A percentile compares a stretch with the other conserved stretches of the same genome.
Conservation (phyloP, 1,140 invertebrate species). For the Bombyx mandarina region DNA sequence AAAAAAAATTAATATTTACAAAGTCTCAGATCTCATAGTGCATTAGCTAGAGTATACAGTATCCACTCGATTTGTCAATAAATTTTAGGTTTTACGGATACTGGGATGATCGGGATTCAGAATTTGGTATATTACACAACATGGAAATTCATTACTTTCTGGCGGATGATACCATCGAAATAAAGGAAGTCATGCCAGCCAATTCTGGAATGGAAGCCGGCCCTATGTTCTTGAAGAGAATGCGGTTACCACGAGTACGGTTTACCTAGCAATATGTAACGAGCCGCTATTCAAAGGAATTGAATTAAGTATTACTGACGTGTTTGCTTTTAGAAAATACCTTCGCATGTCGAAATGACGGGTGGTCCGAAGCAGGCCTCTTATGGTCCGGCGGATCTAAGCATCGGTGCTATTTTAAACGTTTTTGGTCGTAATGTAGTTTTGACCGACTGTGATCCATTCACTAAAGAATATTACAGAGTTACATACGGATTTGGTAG, state of each 20-base stretch:
- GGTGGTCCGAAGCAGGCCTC: constrained; percentile 39
- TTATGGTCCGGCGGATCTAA: constrained; percentile 75
- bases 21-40: too few species aligned
- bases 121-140: constrained; percentile 81
- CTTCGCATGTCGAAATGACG: constrained; percentile 49
- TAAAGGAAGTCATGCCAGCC: constrained; percentile 80
- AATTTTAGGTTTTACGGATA: constrained; percentile 83
- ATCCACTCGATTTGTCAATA: too few species aligned
- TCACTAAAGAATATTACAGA: constrained; percentile 90
- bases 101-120: constrained; percentile 88
- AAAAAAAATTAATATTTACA: too few species aligned
- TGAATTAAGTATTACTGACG: background rate
- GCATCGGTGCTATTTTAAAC: constrained; percentile 84
- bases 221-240: constrained; percentile 80
- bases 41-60: too few species aligned
- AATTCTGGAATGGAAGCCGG: constrained; percentile 81
- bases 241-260: constrained; percentile 83
- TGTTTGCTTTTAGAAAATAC: constrained; percentile 42
- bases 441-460: constrained; percentile 87
- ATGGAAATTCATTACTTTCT: constrained; percentile 87
- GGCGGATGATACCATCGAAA: constrained; percentile 90
- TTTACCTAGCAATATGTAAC: background rate
- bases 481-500: constrained; percentile 71
- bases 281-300: background rate
- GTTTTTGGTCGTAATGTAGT: constrained; percentile 86